Evolutionary conservation across 2,888 invertebrate species (phyloP).

Genomic region (Galerucella pusilla): DNA sequence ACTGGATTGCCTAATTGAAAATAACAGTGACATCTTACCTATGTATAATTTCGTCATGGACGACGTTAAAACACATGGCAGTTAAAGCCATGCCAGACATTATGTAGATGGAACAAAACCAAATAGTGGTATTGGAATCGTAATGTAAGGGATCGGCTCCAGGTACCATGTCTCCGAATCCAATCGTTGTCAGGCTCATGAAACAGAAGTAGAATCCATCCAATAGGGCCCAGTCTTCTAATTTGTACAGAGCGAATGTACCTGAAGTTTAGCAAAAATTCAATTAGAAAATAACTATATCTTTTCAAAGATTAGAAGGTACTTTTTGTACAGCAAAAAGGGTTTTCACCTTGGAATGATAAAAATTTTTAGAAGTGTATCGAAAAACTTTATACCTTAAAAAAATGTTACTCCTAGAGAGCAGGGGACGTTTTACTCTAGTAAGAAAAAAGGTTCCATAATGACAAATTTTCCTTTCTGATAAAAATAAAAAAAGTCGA

Average conservation of each 20-base stretch:
- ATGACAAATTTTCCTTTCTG: too few species aligned
- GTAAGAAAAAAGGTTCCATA: too few species aligned
- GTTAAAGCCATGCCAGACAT: slow-evolving; percentile 88
- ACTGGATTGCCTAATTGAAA: too few species aligned
- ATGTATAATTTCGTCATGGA: slow-evolving; percentile 89
- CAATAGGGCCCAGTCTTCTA: slow-evolving; percentile 91
- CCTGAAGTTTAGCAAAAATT: slow-evolving; percentile 25
- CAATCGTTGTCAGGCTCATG: slow-evolving; percentile 93
- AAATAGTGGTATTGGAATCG: slow-evolving; percentile 78
- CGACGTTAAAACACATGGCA: slow-evolving; percentile 91
- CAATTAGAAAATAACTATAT: too few species aligned
- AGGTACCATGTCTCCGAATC: slow-evolving; percentile 88
- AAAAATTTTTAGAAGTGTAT: too few species aligned
- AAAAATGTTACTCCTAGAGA: too few species aligned
- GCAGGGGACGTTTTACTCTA: too few species aligned
- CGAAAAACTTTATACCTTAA: too few species aligned
- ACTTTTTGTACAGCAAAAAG: too few species aligned
- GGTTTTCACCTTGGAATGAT: too few species aligned
- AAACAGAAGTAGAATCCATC: slow-evolving; percentile 96
- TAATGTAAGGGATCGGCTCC: slow-evolving; percentile 72
- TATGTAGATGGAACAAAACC: slow-evolving; percentile 91
- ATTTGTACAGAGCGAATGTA: slow-evolving; percentile 80
- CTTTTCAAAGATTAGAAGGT: too few species aligned
- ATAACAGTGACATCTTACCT: slow-evolving; percentile 60
- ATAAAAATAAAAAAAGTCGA: too few species aligned